Evolutionary conservation across 2,888 invertebrate species (phyloP).

Genomic region (Pseudococcus viburni): DNA sequence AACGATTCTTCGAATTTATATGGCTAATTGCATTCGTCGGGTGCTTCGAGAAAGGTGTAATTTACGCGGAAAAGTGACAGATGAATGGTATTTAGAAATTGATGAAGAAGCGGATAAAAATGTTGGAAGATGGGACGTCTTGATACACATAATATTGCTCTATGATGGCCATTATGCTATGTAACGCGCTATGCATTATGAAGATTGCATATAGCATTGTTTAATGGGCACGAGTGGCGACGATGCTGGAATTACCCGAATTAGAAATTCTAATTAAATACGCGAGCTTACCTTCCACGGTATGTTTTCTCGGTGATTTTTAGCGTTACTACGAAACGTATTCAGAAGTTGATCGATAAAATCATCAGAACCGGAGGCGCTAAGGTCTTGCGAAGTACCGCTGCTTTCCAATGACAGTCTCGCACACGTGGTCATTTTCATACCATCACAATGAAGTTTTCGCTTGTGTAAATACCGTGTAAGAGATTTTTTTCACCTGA

Average conservation of each 20-base stretch:
- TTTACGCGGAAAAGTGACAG: constrained; percentile 9
- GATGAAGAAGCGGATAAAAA: not conserved
- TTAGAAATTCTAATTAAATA: not conserved
- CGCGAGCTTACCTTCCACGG: not conserved
- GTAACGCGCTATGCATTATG: no score
- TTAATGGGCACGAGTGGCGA: not conserved
- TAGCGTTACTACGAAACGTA: not conserved
- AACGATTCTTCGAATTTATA: constrained; percentile 40
- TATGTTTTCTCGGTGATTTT: not conserved
- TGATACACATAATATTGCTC: no score
- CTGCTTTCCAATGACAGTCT: not conserved
- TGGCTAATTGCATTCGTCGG: not conserved
- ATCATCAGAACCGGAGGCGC: not conserved
- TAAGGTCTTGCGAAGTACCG: not conserved
- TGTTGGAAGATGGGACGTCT: not conserved
- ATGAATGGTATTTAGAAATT: constrained; percentile 3
- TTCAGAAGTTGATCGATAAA: not conserved
- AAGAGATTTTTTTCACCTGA: not conserved
- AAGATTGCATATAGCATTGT: not conserved
- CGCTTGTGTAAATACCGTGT: not conserved
- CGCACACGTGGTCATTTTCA: constrained; percentile 4
- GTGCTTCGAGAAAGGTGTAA: not conserved
- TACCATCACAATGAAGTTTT: not conserved
- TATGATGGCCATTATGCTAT: no score
- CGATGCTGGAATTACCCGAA: not conserved